Evolutionary conservation across 2,113 vertebrate species (phyloP).

Genomic region (Eira barbara): DNA sequence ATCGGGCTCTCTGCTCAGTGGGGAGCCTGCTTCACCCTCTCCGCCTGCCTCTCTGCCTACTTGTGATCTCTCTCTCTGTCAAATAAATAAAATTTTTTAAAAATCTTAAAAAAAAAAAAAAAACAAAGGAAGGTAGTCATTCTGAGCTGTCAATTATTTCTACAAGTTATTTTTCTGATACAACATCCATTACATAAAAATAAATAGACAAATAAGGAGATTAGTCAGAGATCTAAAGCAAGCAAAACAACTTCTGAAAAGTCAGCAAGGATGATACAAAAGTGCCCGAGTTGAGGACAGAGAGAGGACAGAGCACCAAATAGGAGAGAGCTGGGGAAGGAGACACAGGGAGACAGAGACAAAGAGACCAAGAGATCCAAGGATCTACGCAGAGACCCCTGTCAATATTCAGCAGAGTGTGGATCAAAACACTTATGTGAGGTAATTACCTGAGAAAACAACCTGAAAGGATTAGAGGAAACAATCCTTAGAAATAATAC

Average conservation of each 20-base stretch:
- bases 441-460: not conserved
- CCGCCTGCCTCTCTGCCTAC: too few species aligned
- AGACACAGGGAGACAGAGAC: not conserved
- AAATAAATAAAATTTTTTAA: too few species aligned
- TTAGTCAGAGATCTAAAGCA: not conserved
- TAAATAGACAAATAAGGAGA: not conserved
- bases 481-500: not conserved
- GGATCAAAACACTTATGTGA: not conserved
- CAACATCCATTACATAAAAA: not conserved
- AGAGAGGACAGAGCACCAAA: not conserved
- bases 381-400: not conserved
- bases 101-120: too few species aligned
- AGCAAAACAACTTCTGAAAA: not conserved
- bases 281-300: not conserved
- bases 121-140: not conserved
- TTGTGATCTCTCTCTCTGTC: too few species aligned
- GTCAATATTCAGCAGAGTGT: not conserved
- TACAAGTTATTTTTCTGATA: not conserved
- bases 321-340: not conserved
- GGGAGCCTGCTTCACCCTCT: too few species aligned
- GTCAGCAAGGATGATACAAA: not conserved
- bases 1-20: too few species aligned
- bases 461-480: not conserved
- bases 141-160: not conserved
- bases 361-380: not conserved